These are phyloP conservation scores for Lacanobia oleracea DNA, from an alignment of 2,888 invertebrate genomes.

Conservation along the genomic window DNA sequence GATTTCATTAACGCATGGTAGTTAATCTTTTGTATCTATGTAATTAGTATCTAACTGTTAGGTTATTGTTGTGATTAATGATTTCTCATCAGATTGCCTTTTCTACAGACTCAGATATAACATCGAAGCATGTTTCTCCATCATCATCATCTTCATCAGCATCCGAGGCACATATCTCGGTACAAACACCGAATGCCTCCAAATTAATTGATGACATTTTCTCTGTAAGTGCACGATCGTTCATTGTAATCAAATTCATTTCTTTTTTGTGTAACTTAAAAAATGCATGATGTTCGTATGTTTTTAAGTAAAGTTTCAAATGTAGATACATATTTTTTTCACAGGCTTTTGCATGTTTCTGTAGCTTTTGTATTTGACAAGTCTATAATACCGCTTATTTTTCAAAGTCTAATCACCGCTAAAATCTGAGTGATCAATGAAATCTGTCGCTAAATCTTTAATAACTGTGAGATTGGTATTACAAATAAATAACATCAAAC, in stretches of 20 bases:
- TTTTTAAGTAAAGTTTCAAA: neutral
- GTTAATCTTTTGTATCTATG: neutral
- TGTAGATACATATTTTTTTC: neutral
- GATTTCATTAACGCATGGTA: conserved; percentile 13
- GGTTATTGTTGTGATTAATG: conserved; percentile 11
- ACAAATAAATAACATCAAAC: conserved; percentile 4
- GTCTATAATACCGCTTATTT: neutral
- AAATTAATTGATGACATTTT: conserved; percentile 85
- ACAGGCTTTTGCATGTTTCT: neutral
- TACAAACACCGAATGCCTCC: conserved; percentile 85
- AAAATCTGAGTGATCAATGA: neutral
- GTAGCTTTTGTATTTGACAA: neutral
- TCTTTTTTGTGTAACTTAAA: neutral
- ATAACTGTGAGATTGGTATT: neutral
- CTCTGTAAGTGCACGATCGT: conserved; percentile 84
- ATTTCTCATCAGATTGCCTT: conserved; percentile 31
- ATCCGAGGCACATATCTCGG: conserved; percentile 81
- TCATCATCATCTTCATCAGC: conserved; percentile 79
- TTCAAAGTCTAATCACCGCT: neutral
- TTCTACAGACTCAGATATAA: conserved; percentile 78
- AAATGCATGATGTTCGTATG: conserved; percentile 15
- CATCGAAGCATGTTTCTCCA: conserved; percentile 81
- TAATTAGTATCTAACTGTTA: neutral
- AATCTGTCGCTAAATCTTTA: conserved; percentile 2
- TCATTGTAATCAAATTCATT: conserved; percentile 24